phyloP scores from a whole-genome alignment of 2,888 invertebrate genomes.

The Apantesis nais region DNA sequence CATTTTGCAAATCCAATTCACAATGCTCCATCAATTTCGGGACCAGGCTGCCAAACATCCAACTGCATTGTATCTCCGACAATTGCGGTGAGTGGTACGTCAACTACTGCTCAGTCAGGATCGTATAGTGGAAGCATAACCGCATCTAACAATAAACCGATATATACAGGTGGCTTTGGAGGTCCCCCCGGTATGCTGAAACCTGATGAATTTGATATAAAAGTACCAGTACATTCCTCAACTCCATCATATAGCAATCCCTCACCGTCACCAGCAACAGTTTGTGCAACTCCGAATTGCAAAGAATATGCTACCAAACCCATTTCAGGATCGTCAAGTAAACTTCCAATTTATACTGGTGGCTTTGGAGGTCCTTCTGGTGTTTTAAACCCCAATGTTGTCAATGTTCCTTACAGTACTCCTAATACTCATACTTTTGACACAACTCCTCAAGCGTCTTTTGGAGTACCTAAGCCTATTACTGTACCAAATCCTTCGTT shows the following conservation, averaged over 20 bases:
- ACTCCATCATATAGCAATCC: slow-evolving; percentile 8
- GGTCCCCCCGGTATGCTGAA: slow-evolving; percentile 38
- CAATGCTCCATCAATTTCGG: slow-evolving; percentile 27
- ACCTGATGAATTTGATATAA: slow-evolving; percentile 32
- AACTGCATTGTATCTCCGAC: slow-evolving; percentile 33
- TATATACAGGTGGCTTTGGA: slow-evolving; percentile 50
- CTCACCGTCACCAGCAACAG: neutral
- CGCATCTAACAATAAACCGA: slow-evolving; percentile 4
- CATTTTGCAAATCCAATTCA: slow-evolving; percentile 30
- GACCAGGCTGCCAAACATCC: slow-evolving; percentile 29
- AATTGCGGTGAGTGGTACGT: slow-evolving; percentile 18
- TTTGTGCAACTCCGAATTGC: slow-evolving; percentile 27
- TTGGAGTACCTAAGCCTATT: slow-evolving; percentile 26
- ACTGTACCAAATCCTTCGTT: slow-evolving; percentile 16
- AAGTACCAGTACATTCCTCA: slow-evolving; percentile 14
- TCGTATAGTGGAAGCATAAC: slow-evolving; percentile 21
- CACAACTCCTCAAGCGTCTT: slow-evolving; percentile 19
- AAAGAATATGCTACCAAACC: slow-evolving; percentile 23
- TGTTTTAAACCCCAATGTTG: slow-evolving; percentile 46
- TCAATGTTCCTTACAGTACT: slow-evolving; percentile 15
- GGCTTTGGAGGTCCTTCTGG: slow-evolving; percentile 57
- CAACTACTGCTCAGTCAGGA: slow-evolving; percentile 28
- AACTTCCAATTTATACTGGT: slow-evolving; percentile 44
- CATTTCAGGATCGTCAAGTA: slow-evolving; percentile 17
- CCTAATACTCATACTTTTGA: slow-evolving; percentile 21